phyloP scores from a whole-genome alignment of 2,797 vertebrate genomes.

The Schizothorax lantsangensis region DNA sequence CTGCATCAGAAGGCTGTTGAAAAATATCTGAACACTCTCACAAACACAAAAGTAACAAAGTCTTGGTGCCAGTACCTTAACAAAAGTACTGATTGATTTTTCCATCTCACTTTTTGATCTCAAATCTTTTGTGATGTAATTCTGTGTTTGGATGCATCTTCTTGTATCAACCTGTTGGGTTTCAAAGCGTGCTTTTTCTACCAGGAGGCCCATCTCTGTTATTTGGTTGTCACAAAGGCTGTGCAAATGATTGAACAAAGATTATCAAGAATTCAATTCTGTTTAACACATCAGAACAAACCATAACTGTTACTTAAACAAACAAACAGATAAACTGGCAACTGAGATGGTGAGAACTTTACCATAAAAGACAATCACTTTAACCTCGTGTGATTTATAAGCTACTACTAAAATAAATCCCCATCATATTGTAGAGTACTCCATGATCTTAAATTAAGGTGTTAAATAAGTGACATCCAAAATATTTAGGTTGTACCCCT shows the following conservation, averaged over 20 bases:
- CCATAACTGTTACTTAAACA: not conserved
- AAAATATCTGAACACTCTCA: not conserved
- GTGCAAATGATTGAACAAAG: not conserved
- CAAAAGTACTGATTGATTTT: not conserved
- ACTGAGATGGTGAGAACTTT: not conserved
- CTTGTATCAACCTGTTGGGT: not conserved
- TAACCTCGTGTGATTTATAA: not conserved
- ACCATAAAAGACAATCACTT: not conserved
- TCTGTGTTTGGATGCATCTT: not conserved
- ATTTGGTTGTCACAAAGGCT: constrained; percentile 56
- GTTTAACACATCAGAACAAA: not conserved
- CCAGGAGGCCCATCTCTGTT: constrained; percentile 26
- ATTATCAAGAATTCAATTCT: not conserved
- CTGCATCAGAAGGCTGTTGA: not conserved
- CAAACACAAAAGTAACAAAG: not conserved
- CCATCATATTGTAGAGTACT: not conserved
- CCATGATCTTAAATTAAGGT: not conserved
- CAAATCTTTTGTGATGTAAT: not conserved
- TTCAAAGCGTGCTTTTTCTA: constrained; percentile 29
- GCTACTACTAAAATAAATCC: not conserved
- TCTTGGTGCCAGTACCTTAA: constrained; percentile 16
- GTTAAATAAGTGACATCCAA: not conserved
- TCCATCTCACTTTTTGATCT: not conserved
- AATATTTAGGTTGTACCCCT: not conserved
- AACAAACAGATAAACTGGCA: not conserved